Conservation (phyloP, 2,888 invertebrate genomes). For the Lampropteryx suffumata region DNA sequence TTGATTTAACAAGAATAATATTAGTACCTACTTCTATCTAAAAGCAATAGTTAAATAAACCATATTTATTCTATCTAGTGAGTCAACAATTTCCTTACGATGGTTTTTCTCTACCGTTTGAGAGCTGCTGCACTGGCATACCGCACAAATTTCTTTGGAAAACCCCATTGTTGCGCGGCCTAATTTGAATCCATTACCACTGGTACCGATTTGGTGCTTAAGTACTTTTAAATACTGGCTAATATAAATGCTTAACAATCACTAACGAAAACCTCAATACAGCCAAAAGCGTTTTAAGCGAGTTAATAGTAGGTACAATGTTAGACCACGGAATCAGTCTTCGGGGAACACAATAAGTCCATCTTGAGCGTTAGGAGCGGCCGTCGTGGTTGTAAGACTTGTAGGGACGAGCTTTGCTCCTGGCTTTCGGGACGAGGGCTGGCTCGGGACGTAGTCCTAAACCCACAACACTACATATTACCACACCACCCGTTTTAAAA, state of each 20-base stretch:
- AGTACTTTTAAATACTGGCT: too few relatives aligned
- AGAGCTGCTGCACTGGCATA: too few relatives aligned
- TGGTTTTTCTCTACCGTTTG: too few relatives aligned
- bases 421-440: conserved; percentile 31
- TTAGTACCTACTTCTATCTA: too few relatives aligned
- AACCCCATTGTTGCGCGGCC: too few relatives aligned
- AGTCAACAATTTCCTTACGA: too few relatives aligned
- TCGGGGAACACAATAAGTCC: conserved; percentile 52
- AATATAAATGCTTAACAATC: conserved; percentile 1
- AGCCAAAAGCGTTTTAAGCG: conserved; percentile 14
- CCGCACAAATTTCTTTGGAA: too few relatives aligned
- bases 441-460: conserved; percentile 54
- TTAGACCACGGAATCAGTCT: conserved; percentile 44
- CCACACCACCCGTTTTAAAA: conserved; percentile 34
- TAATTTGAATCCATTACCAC: too few relatives aligned
- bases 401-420: conserved; percentile 32
- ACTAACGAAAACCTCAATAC: not conserved
- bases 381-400: conserved; percentile 31
- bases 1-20: not conserved
- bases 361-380: conserved; percentile 31
- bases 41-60: too few relatives aligned
- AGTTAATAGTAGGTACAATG: conserved; percentile 17
- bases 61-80: too few relatives aligned
- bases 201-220: too few relatives aligned
- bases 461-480: conserved; percentile 45